Conservation (phyloP, 2,888 invertebrate genomes). For the Eupithecia exiguata region DNA sequence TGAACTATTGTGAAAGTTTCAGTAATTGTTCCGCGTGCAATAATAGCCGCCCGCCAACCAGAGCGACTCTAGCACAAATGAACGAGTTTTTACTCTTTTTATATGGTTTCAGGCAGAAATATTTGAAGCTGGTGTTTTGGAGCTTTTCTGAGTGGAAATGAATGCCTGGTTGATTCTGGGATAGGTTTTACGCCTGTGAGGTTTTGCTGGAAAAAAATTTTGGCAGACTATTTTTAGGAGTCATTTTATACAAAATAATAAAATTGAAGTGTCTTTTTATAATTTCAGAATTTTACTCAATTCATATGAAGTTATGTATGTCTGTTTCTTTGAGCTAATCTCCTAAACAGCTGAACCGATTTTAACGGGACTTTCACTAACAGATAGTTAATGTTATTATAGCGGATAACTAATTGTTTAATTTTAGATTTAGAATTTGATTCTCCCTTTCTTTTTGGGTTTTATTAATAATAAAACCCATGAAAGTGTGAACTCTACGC, state of each 20-base stretch:
- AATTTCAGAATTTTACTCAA: neutral
- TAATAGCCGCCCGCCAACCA: neutral
- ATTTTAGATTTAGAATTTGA: too few species aligned
- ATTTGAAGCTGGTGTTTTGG: neutral
- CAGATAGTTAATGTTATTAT: too few species aligned
- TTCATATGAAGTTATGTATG: neutral
- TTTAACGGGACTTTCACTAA: neutral
- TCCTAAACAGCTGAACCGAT: neutral
- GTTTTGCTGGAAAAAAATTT: neutral
- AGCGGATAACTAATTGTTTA: neutral
- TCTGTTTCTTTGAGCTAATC: neutral
- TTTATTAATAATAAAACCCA: neutral
- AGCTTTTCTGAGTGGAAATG: neutral
- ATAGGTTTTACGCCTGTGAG: neutral
- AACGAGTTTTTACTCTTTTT: conserved; percentile 1
- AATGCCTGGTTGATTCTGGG: neutral
- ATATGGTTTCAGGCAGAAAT: conserved; percentile 2
- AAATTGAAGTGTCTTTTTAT: too few species aligned
- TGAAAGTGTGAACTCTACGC: neutral
- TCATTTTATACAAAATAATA: neutral
- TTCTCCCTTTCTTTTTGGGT: too few species aligned
- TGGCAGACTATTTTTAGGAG: too few species aligned
- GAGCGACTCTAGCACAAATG: conserved; percentile 5
- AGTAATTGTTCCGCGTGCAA: conserved; percentile 17
- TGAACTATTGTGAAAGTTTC: conserved; percentile 14